Conservation (phyloP, 1,140 invertebrate genomes). For the Drosophila pandora region DNA sequence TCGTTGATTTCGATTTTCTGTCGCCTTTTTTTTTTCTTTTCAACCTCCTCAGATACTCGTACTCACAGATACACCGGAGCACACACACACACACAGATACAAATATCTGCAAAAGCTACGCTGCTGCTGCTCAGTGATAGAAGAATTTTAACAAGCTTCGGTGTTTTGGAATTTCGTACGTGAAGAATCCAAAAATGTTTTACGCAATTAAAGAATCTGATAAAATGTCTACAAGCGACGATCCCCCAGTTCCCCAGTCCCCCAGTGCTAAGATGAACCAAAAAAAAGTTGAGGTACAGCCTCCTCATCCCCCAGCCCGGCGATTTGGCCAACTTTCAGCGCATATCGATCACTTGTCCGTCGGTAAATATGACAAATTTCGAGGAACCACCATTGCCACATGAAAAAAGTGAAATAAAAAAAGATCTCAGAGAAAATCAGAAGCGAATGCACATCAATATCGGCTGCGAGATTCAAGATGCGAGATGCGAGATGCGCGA, state of each 20-base stretch:
- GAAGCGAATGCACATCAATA: slow-evolving; percentile 72
- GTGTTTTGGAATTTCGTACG: slow-evolving; percentile 81
- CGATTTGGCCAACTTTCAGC: slow-evolving; percentile 33
- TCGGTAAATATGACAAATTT: slow-evolving; percentile 80
- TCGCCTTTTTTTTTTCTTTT: slow-evolving; percentile 4
- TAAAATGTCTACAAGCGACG: slow-evolving; percentile 76
- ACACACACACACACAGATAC: neutral
- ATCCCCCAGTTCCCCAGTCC: neutral
- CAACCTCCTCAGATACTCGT: neutral
- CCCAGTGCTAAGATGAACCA: slow-evolving; percentile 9
- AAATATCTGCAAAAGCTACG: slow-evolving; percentile 1
- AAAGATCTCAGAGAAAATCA: slow-evolving; percentile 59
- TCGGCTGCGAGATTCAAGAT: slow-evolving; percentile 22
- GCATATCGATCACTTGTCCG: slow-evolving; percentile 74
- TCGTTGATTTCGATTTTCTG: slow-evolving; percentile 17
- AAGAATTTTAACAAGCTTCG: slow-evolving; percentile 82
- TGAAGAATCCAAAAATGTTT: slow-evolving; percentile 83
- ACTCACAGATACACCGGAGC: slow-evolving; percentile 18
- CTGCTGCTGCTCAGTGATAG: slow-evolving; percentile 58
- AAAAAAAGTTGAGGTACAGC: slow-evolving; percentile 32
- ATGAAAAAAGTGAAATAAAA: slow-evolving; percentile 14
- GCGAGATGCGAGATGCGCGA: slow-evolving; percentile 10
- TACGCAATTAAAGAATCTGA: slow-evolving; percentile 82
- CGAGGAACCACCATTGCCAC: slow-evolving; percentile 34
- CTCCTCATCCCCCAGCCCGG: neutral